Base-by-base conservation (phyloP, 2,797 vertebrate species). In the Tapirus indicus region DNA sequence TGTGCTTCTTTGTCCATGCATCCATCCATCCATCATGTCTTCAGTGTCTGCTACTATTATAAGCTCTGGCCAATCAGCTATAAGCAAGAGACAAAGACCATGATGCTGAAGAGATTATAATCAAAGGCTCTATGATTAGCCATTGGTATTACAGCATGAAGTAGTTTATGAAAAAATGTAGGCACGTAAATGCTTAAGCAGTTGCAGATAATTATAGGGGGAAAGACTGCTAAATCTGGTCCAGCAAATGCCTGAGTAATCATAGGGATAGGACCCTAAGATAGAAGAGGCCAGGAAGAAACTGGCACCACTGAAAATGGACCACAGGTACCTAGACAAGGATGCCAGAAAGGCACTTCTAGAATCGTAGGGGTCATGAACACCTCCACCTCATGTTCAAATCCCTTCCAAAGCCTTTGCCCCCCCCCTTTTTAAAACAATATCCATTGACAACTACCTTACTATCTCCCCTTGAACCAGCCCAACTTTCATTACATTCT, bases 101-200 rank as follows among this genome's bases (percentile, higher is more conserved):
- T 21, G 44, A 71, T 77, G 17, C 20, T 38, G 44, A 71, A 32
- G 35, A 96, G 87, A 95, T 58, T 92, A 66, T 71, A 92, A 87
- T 82, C 66, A 95, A 94, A 90, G 47, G 9, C 27, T 91, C 64
- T 88, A 25, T 90, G 74, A 69, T 87, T 91, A 96, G 38, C 74
- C 35, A 47, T 49, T 89, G 54, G 29, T 80, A 84, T 94, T 89
- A 95, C 8, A 78, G 71, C 75, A 75, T 64, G n/a, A 97, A 94
- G 44, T 72, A 60, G 27, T 68, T 88, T 83, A 77, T 79, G 87
- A 93, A 62, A 62, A 96, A 90, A 96, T 83, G 74, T 49, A 90
- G 29, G 38, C 38, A 60, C 71, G 68, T 79, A 69, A 93, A 35
- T 94, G 29, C 32, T 86, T 18, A 44, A 95, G n/a, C 62, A 66